Conservation (phyloP, 1,140 invertebrate genomes). For the Heliconius hewitsoni region DNA sequence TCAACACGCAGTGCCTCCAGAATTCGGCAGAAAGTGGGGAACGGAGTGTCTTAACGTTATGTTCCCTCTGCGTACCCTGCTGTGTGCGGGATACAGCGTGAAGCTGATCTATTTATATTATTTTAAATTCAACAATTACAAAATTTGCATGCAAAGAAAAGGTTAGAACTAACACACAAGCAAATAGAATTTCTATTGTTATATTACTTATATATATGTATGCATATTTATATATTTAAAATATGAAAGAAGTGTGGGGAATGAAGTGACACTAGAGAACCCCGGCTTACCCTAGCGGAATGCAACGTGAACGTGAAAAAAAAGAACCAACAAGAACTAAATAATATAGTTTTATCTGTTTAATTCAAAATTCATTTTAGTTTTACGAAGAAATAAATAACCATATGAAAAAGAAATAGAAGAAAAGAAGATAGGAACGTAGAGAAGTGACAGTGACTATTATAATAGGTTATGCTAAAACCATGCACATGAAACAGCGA, state of each 20-base stretch:
- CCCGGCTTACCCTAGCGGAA: no score
- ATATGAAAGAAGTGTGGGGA: background rate
- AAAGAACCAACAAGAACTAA: no score
- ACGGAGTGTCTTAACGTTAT: no score
- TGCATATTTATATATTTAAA: background rate
- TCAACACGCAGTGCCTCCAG: no score
- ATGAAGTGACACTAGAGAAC: background rate
- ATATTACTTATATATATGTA: background rate
- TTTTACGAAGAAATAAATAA: background rate
- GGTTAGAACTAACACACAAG: background rate
- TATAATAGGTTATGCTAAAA: background rate
- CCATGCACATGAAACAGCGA: background rate
- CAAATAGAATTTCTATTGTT: slow-evolving; percentile 1
- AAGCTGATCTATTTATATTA: no score
- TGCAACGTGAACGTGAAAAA: no score
- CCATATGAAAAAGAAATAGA: background rate
- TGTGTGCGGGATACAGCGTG: no score
- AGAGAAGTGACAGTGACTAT: background rate
- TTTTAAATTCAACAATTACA: background rate
- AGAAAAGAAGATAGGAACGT: background rate
- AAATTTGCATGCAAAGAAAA: background rate
- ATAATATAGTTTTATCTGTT: background rate
- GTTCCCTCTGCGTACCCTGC: no score
- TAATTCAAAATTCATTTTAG: background rate
- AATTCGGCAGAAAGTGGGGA: no score